Base-by-base conservation (phyloP, 2,797 vertebrate species). In the Coregonus suidteri region DNA sequence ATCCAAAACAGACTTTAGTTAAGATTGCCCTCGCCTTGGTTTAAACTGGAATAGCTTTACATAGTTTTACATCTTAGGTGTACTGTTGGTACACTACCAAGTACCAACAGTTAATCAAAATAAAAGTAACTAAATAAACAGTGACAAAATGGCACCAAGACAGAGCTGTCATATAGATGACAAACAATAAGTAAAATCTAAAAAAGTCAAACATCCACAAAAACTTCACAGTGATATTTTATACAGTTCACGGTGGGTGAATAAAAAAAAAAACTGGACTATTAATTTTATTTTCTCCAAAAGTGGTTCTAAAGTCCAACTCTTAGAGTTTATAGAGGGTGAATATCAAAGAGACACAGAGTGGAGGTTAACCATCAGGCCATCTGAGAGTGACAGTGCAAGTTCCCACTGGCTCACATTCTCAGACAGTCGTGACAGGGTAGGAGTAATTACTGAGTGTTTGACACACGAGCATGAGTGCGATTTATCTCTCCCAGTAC, bases 341-440 rank as follows among this genome's bases (percentile, higher is more conserved):
- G 30, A 3, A 31, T 47, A 80, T 73, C 67, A 83, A 88, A 84
- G 81, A 83, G 82, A 89, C 53, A 76, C 82, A 51, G 81, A 81
- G 78, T 71, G 78, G 73, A 59, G 56, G n/a, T 81, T 81, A 75
- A 76, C 9, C 77, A 74, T 47, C 5, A 37, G 82, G 85, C 89
- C 85, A 86, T 83, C 86, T 85, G 80, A 87, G 81, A 86, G 90
- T 88, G 85, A 91, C 90, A 84, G 85, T 86, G 85, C 91, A 91
- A 90, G 90, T 93, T 91, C 88, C 90, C 91, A 93, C 91, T 91
- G 90, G 92, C 87, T 91, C 75, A 80, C 91, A 93, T 93, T 93
- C 91, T 91, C 92, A 92, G 90, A 93, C 90, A 83, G 90, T 84
- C 87, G 76, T 92, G 91, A 93, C 91, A 90, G 91, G 86, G 85